Conservation (phyloP, 2,113 vertebrate genomes). For the Thymallus thymallus region DNA sequence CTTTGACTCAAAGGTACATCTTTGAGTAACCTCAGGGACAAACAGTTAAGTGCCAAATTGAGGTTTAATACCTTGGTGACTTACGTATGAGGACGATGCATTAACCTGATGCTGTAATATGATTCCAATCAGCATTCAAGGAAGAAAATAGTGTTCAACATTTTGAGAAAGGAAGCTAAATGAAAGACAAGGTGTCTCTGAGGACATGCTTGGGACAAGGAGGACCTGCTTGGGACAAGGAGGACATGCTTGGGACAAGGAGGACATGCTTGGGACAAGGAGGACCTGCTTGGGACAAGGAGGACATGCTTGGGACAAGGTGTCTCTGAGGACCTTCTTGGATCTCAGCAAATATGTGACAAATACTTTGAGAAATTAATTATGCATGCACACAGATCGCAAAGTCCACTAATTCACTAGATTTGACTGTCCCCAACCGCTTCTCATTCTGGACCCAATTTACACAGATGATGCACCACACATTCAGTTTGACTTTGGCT, state of each 20-base stretch:
- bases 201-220: no score
- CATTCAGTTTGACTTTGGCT: no score
- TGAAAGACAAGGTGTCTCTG: no score
- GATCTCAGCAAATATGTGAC: slow-evolving; percentile 50
- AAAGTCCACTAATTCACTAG: slow-evolving; percentile 18
- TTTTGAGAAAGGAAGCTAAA: no score
- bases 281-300: no score
- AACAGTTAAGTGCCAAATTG: neutral
- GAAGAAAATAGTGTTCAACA: no score
- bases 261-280: no score
- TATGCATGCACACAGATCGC: slow-evolving; percentile 20
- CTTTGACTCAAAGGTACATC: no score
- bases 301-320: no score
- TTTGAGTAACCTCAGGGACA: neutral
- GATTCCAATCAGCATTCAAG: slow-evolving; percentile 7
- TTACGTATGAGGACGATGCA: neutral
- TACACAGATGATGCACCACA: slow-evolving; percentile 3
- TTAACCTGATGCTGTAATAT: neutral
- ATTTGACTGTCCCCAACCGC: slow-evolving; percentile 16
- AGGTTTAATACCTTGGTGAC: neutral
- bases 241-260: no score
- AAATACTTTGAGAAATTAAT: slow-evolving; percentile 61
- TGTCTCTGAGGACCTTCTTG: slow-evolving; percentile 39
- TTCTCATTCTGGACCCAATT: slow-evolving; percentile 7
- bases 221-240: no score